A percentile compares a stretch with the other conserved stretches of the same genome.
These are phyloP conservation scores for Rhynchonycteris naso DNA, from an alignment of 2,797 vertebrate species.

Conservation along the genomic window DNA sequence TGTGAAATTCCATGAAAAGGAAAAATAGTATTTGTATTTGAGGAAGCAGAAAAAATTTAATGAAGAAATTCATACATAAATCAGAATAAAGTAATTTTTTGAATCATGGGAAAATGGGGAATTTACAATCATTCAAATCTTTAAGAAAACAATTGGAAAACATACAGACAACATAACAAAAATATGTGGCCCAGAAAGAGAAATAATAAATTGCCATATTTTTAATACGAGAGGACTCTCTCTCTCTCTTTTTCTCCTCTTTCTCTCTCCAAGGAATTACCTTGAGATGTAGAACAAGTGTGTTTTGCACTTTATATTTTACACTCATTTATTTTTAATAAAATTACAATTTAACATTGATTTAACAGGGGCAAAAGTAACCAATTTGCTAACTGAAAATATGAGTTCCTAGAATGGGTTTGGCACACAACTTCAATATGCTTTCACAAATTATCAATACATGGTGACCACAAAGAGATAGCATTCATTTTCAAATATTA, in stretches of 20 bases:
- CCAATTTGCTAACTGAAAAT: background rate
- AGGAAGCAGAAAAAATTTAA: background rate
- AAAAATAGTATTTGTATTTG: background rate
- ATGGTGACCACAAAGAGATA: background rate
- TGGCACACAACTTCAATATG: background rate
- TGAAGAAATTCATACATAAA: background rate
- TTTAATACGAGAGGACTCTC: background rate
- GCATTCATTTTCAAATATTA: background rate
- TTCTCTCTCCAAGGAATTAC: background rate
- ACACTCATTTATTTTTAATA: background rate
- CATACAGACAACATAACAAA: background rate
- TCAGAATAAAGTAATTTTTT: background rate
- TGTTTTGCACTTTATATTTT: background rate
- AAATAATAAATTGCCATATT: background rate
- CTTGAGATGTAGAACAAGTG: background rate
- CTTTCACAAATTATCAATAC: background rate
- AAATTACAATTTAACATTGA: background rate
- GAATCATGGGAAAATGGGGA: background rate
- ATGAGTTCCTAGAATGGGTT: background rate
- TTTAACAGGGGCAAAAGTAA: background rate
- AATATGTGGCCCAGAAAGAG: background rate
- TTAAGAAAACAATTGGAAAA: background rate
- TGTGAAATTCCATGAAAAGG: background rate
- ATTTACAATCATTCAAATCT: background rate
- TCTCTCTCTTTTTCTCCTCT: too few relatives aligned